Evolutionary conservation across 2,888 invertebrate genomes (phyloP), one percentile per base, ranked within the genome.

Genomic region (Rhamnusium bicolor): DNA sequence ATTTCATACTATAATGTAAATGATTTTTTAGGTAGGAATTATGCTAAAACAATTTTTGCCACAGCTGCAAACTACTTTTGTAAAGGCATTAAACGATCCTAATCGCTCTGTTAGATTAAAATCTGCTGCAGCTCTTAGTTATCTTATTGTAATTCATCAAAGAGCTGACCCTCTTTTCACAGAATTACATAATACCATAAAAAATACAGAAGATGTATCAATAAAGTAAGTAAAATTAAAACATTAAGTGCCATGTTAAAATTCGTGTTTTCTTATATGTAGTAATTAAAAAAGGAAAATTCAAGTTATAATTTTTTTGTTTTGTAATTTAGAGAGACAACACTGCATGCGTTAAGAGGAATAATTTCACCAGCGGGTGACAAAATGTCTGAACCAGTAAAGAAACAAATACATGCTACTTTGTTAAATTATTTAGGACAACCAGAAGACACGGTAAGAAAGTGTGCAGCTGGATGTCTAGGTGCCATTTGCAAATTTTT

Each of bases 1-100:
- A 24, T 10, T 24, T 2, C 14, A 40, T 21, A 61, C 7, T 19
- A 3, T 58, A 10, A 53, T 65, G n/a, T n/a, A n/a, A 54, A 18
- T 24, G 3, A 24, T 65, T 58, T 83, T 85, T 18, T 85, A 96
- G 95, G 98, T 98, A 76, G 98, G 98, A 54, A 92, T 94, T 46
- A 95, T 97, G 94, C 89, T 99, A 87, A 98, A 98, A 88, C 98
- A 99, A 87, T 99, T 99, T 90, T 91, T 99, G 84, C 99, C 99
- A 1, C 99, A 99, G 89, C 92, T 99, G 47, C 99, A 99, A 90
- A 98, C 98, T 1, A 99, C 99, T 16, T 99, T 99, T 90, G 91
- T 98, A 66, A 98, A 98, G 89, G 96, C 98, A 2, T 90, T 99
- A 69, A 94, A 95, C 86, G 99, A 99, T 88, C 92, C 94, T 24